These are phyloP conservation scores for Chrysocyon brachyurus DNA, from an alignment of 2,797 vertebrate species.

Conservation along the genomic window DNA sequence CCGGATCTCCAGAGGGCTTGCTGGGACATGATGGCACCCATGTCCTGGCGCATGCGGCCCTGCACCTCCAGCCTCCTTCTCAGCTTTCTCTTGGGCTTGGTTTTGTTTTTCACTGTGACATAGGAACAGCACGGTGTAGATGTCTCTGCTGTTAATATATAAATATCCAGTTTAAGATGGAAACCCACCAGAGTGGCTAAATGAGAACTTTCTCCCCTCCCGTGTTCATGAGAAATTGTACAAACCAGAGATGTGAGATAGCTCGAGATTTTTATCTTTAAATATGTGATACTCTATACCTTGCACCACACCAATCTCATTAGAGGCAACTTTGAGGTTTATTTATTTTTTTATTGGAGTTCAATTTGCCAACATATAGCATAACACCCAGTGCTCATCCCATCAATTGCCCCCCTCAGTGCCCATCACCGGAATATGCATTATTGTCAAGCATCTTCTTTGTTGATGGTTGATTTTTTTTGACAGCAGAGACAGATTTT, in stretches of 20 bases:
- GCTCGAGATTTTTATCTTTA: background rate
- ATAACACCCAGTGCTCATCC: no score
- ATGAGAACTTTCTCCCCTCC: background rate
- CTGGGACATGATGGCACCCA: background rate
- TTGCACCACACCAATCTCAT: rapidly evolving
- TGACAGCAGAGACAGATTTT: background rate
- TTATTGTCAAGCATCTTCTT: background rate
- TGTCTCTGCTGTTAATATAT: background rate
- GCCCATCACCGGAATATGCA: background rate
- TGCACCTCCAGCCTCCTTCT: background rate
- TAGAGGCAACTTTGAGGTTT: background rate
- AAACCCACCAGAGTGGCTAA: background rate
- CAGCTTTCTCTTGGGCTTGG: rapidly evolving
- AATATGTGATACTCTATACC: rapidly evolving
- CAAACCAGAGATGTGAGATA: background rate
- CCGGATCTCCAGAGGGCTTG: background rate
- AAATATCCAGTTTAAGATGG: background rate
- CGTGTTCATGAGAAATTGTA: background rate
- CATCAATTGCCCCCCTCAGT: no score
- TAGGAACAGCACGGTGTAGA: background rate
- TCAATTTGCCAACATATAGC: no score
- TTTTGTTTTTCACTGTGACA: background rate
- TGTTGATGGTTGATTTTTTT: background rate
- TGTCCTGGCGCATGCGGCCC: rapidly evolving
- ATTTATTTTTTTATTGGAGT: no score